Evolutionary conservation across 2,888 invertebrate genomes (phyloP), one percentile per base, ranked within the genome.

Genomic region (Diaperis boleti): DNA sequence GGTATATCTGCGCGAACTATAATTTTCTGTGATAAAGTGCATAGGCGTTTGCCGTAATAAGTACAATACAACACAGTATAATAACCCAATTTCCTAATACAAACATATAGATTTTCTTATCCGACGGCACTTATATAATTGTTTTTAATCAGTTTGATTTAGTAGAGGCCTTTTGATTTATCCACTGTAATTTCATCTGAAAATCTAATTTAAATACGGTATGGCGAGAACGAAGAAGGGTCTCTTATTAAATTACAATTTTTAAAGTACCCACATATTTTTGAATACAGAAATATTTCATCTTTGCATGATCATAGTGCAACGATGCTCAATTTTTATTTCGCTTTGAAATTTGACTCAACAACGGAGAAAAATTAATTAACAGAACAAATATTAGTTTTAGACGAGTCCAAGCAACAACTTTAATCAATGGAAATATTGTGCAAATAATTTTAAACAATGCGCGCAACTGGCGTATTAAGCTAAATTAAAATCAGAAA

Each of bases 121-220:
- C 37, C 22, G 22, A 26, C 20, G 35, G 45, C 45, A 47, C 45
- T 47, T 57, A 37, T 47, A 47, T 45, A 57, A 57, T 57, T 57
- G 57, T 59, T 59, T 59, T 59, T 59, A 59, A 59, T 59, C 47
- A 59, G 41, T 45, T 49, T 59, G 59, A 59, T 59, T 59, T 59
- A 59, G 49, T 37, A 11, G 45, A 37, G 59, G 20, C 31, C 18
- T 59, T 59, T 49, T 59, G 59, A 59, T 59, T 59, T 59, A 59
- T 59, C 49, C 41, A 17, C 49, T 49, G 59, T 49, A 59, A 59
- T 59, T 59, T 59, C 49, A 49, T 49, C 59, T 59, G 59, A 59
- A 59, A 59, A 59, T 59, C 59, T 59, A 59, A 59, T 59, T 59
- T 59, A 49, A 59, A 59, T 59, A 59, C 59, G 49, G 59, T 49